Conservation (phyloP, 1,140 invertebrate species). For the Euura lappo region DNA sequence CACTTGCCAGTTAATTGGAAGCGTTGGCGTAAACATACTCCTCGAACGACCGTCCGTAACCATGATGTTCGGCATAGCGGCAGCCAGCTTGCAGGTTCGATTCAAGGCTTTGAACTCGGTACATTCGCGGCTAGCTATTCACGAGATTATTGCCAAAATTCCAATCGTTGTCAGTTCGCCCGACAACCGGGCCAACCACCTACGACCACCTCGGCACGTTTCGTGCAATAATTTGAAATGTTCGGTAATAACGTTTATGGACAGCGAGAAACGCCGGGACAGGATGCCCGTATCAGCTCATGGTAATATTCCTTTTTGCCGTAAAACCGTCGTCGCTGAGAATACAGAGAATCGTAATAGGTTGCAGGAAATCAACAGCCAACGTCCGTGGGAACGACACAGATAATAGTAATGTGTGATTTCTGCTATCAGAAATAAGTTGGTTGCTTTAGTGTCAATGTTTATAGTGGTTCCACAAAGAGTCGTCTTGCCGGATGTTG, state of each 20-base stretch:
- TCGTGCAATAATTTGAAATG: not conserved
- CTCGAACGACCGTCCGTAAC: not conserved
- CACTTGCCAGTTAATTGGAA: slow-evolving; percentile 2
- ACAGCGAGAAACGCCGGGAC: not conserved
- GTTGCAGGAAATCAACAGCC: not conserved
- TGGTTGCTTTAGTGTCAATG: too few species aligned
- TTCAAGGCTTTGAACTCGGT: not conserved
- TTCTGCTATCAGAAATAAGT: not conserved
- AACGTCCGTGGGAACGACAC: not conserved
- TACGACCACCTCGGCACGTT: not conserved
- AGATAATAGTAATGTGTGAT: not conserved
- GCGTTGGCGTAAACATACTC: slow-evolving; percentile 5
- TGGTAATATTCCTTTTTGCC: not conserved
- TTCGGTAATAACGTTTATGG: not conserved
- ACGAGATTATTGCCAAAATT: too few species aligned
- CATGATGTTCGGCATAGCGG: not conserved
- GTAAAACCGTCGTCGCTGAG: not conserved
- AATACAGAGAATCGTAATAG: not conserved
- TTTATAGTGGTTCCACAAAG: too few species aligned
- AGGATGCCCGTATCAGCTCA: not conserved
- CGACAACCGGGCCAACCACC: not conserved
- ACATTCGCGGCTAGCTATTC: too few species aligned
- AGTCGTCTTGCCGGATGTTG: too few species aligned
- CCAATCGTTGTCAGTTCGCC: too few species aligned
- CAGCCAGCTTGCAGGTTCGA: not conserved